phyloP scores from a whole-genome alignment of 23 tunicate species.

The Clavelina lepadiformis region DNA sequence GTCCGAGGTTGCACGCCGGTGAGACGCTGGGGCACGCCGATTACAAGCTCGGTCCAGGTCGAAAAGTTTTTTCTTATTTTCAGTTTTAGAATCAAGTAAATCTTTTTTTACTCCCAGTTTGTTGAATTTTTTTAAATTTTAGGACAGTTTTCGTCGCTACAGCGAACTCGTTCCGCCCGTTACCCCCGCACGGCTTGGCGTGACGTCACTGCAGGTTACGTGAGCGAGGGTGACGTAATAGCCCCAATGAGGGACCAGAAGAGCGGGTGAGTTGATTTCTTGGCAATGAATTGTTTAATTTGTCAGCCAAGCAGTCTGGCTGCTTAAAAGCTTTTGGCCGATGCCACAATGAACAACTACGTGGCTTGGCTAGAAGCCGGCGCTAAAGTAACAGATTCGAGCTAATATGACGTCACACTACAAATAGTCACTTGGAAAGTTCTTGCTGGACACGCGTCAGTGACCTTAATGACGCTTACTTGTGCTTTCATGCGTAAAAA shows the following conservation, averaged over 20 bases:
- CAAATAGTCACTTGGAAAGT: too few relatives aligned
- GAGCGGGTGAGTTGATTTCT: slow-evolving; percentile 27
- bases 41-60: slow-evolving; percentile 45
- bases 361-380: too few relatives aligned
- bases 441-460: too few relatives aligned
- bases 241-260: slow-evolving; percentile 6
- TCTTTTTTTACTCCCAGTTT: background rate
- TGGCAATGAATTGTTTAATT: too few relatives aligned
- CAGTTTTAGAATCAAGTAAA: too few relatives aligned
- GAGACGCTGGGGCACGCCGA: slow-evolving; percentile 44
- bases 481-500: too few relatives aligned
- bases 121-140: background rate
- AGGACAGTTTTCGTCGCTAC: slow-evolving; percentile 59
- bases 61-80: slow-evolving; percentile 2
- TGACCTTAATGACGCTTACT: too few relatives aligned
- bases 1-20: slow-evolving; percentile 72
- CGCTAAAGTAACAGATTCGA: too few relatives aligned
- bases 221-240: slow-evolving; percentile 25
- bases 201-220: slow-evolving; percentile 39
- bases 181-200: slow-evolving; percentile 60
- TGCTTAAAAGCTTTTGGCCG: too few relatives aligned
- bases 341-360: too few relatives aligned
- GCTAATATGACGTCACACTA: too few relatives aligned
- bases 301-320: too few relatives aligned
- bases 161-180: slow-evolving; percentile 68